phyloP scores from a whole-genome alignment of 2,888 invertebrate genomes.

The Nymphalis urticae region DNA sequence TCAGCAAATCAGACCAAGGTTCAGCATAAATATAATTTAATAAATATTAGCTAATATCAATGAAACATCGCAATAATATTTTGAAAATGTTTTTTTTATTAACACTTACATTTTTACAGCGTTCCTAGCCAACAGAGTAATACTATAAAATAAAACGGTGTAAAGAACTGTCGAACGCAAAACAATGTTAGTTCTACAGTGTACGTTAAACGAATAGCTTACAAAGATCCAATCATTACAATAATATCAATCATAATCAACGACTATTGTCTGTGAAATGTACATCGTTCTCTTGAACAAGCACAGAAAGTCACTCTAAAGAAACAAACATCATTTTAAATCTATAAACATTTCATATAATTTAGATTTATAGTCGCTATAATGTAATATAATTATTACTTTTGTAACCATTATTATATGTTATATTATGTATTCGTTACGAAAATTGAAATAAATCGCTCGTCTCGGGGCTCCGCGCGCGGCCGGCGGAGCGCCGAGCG shows the following conservation, averaged over 20 bases:
- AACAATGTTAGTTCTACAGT: conserved; percentile 79
- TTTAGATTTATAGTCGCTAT: conserved; percentile 81
- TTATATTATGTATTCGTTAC: conserved; percentile 79
- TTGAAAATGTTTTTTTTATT: conserved; percentile 83
- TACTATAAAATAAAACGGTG: conserved; percentile 80
- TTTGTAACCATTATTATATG: conserved; percentile 81
- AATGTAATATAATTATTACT: conserved; percentile 79
- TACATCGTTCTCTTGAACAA: conserved; percentile 69
- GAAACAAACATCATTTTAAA: conserved; percentile 77
- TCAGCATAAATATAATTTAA: conserved; percentile 43
- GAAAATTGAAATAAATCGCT: conserved; percentile 70
- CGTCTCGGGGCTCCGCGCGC: conserved; percentile 43
- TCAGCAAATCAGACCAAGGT: conserved; percentile 42
- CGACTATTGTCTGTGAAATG: conserved; percentile 74
- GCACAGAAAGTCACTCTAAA: conserved; percentile 78
- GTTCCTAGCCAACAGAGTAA: conserved; percentile 82
- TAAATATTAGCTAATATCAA: conserved; percentile 40
- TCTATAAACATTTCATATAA: conserved; percentile 82
- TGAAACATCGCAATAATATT: conserved; percentile 74
- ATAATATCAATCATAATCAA: conserved; percentile 60
- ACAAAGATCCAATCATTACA: conserved; percentile 71
- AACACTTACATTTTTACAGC: conserved; percentile 83
- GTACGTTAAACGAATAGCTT: conserved; percentile 75
- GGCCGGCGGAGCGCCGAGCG: conserved; percentile 56
- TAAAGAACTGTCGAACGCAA: conserved; percentile 80